A percentile compares a stretch with the other conserved stretches of the same genome.
Evolutionary conservation across 1,140 invertebrate genomes (phyloP).

Genomic region (Drosophila ananassae): DNA sequence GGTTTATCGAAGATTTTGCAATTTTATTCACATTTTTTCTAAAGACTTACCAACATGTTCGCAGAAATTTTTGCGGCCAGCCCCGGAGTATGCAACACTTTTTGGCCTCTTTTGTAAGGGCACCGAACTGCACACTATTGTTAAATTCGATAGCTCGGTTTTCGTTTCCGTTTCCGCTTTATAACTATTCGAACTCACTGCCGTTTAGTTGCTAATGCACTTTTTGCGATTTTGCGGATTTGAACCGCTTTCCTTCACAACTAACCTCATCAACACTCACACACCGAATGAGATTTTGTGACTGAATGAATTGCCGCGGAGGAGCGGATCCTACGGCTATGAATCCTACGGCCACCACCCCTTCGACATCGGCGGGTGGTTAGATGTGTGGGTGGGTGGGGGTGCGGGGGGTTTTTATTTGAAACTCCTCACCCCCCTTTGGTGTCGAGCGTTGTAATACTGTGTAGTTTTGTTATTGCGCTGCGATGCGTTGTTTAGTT

Average conservation of each 20-base stretch:
- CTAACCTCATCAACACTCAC: constrained; percentile 81
- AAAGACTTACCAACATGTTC: constrained; percentile 72
- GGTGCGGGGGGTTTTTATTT: background rate
- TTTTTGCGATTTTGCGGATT: constrained; percentile 29
- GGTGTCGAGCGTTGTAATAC: constrained; percentile 38
- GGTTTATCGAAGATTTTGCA: background rate
- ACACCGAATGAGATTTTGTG: constrained; percentile 72
- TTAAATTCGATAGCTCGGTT: background rate
- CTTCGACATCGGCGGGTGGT: constrained; percentile 17
- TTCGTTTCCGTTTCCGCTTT: constrained; percentile 3
- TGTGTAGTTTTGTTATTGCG: constrained; percentile 57
- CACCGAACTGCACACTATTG: constrained; percentile 24
- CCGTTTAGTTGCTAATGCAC: constrained; percentile 27
- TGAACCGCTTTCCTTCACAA: constrained; percentile 49
- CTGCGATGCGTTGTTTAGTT: constrained; percentile 45
- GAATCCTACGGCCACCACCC: constrained; percentile 7
- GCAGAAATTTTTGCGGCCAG: constrained; percentile 55
- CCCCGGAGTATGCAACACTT: constrained; percentile 71
- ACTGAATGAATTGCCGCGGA: constrained; percentile 72
- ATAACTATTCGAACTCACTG: constrained; percentile 17
- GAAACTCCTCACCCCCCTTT: constrained; percentile 10
- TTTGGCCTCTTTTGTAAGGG: constrained; percentile 9
- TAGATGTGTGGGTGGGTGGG: background rate
- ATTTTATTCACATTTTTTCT: background rate
- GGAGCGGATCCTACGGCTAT: constrained; percentile 55